These are phyloP conservation scores for Ictidomys tridecemlineatus DNA, from an alignment of 2,113 vertebrate genomes.

Conservation along the genomic window DNA sequence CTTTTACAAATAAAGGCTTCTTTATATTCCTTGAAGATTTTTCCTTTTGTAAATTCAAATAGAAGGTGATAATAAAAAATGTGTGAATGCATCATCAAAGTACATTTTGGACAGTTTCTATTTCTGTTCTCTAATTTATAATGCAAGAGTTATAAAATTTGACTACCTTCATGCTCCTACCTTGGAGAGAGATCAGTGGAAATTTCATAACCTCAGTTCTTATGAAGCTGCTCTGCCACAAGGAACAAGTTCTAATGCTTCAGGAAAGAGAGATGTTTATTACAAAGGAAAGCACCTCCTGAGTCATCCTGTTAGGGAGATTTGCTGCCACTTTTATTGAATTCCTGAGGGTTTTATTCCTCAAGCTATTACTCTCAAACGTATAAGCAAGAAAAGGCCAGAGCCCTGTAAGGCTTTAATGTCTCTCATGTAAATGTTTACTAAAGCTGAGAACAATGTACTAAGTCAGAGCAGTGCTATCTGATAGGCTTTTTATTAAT, in stretches of 20 bases:
- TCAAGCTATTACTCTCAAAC: conserved; percentile 57
- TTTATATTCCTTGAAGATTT: not conserved
- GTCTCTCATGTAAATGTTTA: conserved; percentile 53
- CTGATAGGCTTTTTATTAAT: not conserved
- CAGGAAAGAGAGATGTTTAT: conserved; percentile 49
- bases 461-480: not conserved
- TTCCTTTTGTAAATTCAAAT: not conserved
- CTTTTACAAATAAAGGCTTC: not conserved
- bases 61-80: not conserved
- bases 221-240: not conserved
- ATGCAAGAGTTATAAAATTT: not conserved
- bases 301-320: conserved; percentile 53
- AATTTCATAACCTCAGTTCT: conserved; percentile 33
- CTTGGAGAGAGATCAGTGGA: not conserved
- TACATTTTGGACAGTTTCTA: not conserved
- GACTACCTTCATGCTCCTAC: not conserved
- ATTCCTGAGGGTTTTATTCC: conserved; percentile 70
- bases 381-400: conserved; percentile 51
- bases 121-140: not conserved
- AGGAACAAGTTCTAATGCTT: conserved; percentile 24
- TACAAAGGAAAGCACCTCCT: conserved; percentile 25
- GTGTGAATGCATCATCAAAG: not conserved
- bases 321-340: conserved; percentile 64
- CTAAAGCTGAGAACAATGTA: conserved; percentile 30
- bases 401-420: not conserved